Base-by-base conservation (phyloP, 2,888 invertebrate species). In the Scaptomyza tumidula region DNA sequence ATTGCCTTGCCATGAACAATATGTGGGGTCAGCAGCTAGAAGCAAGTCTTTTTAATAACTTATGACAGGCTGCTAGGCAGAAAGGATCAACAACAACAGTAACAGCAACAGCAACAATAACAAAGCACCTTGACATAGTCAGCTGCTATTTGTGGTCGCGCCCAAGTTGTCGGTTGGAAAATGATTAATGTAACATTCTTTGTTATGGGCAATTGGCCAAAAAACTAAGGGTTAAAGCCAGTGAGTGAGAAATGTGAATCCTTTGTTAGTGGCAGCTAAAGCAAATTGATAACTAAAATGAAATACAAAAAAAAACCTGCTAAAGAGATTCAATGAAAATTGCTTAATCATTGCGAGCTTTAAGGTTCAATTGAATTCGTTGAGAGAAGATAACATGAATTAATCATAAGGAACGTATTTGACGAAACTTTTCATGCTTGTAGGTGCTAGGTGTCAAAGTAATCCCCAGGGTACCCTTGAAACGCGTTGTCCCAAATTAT, bases 151-250 rank as follows among this genome's bases (percentile, higher is more conserved):
- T 48, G 75, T 41, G 55, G 68, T 64, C 9, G 57, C 59, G 35
- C 54, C 64, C 69, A 60, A 19, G 19, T 60, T 71, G 60, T 63
- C 66, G 63, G 59, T 37, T 58, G 67, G 52, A 69, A 14, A 73
- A 88, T 88, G 85, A 85, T 85, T 88, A 88, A 85, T 85, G 88
- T 74, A 14, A 75, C 67, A 69, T 43, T 61, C 71, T 88, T 76
- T 62, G 69, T 63, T 71, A 67, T 65, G 71, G 84, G 71, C 80
- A 71, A 65, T 65, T 69, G 71, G 74, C 71, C 87, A 84, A 78
- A 78, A 70, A 83, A 80, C n/a, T 72, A 78, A 65, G 85, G 70
- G 69, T 84, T 81, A 66, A 63, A 58, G 61, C 56, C 48, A 49
- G 37, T 14, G 2, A 58, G 45, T 33, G 13, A 19, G 19, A 64